Percentiles rank a stretch among this genome's conserved stretches.
phyloP scores from a whole-genome alignment of 2,797 vertebrate genomes.

The Erpetoichthys calabaricus region DNA sequence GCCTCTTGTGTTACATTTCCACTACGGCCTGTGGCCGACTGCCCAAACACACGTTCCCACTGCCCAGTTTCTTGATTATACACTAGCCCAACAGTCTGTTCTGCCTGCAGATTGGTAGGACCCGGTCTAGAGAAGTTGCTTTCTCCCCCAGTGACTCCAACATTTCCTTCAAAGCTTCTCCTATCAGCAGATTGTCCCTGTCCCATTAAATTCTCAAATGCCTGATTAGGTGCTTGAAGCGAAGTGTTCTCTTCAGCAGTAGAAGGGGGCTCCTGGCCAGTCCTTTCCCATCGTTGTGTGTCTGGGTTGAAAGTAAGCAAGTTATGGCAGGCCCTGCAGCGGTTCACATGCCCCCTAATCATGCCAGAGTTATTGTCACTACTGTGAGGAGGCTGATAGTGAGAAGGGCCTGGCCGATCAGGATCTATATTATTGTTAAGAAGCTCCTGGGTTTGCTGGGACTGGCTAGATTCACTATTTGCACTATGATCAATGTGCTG shows the following conservation, averaged over 20 bases:
- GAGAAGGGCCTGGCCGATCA: conserved; percentile 73
- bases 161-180: conserved; percentile 28
- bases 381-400: conserved; percentile 62
- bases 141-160: conserved; percentile 17
- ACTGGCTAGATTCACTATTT: conserved; percentile 51
- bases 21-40: conserved; percentile 61
- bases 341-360: conserved; percentile 80
- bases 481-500: conserved; percentile 80
- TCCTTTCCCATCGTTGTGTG: conserved; percentile 94
- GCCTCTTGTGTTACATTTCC: conserved; percentile 80
- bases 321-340: conserved; percentile 96
- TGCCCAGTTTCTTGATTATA: conserved; percentile 96
- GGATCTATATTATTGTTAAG: conserved; percentile 90
- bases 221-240: conserved; percentile 52
- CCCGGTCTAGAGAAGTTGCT: conserved; percentile 30
- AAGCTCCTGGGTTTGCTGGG: conserved; percentile 74
- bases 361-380: conserved; percentile 61
- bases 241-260: conserved; percentile 44
- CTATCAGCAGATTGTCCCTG: conserved; percentile 60
- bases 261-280: conserved; percentile 47
- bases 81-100: conserved; percentile 84
- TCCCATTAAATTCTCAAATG: conserved; percentile 61
- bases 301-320: conserved; percentile 96
- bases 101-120: conserved; percentile 55
- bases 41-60: conserved; percentile 89